Base-by-base conservation (phyloP, 2,888 invertebrate genomes). In the Tinea trinotella region DNA sequence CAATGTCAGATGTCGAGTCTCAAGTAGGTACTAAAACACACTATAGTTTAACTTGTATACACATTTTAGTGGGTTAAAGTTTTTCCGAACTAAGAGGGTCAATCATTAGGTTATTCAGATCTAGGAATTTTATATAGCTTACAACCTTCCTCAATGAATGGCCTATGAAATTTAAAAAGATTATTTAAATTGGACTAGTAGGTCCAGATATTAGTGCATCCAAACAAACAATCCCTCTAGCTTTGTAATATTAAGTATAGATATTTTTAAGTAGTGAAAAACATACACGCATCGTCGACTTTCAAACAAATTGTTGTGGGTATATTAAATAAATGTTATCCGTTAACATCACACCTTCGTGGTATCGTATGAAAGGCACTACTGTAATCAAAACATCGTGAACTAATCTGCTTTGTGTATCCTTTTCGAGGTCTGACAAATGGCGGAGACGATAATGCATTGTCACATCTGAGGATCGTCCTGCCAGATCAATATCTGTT, bases 331-430 rank as follows among this genome's bases (percentile, higher is more conserved):
- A 57, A 48, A 54, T 57, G 35, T 63, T 52, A 64, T 65, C 65
- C 61, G 60, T 62, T 58, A 59, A 64, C 62, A 63, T 66, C 63
- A 67, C 68, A 67, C 66, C 64, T 70, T 66, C 62, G 61, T 61
- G 62, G 66, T 66, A 65, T 58, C 63, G 63, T 35, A 22, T 56
- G 54, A 56, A 56, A 56, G 44, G 53, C 67, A 65, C 70, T 71
- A 66, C 63, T 69, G 71, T 66, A 74, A 78, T 77, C 75, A 81
- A 80, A 76, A 78, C 72, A 80, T 74, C 71, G 74, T 72, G 68
- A 71, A 70, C 60, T 78, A 76, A 78, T 76, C 76, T 62, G 62
- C 69, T 72, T 77, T 67, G 65, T 72, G 70, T 52, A 52, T 58
- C 52, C 58, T 63, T 58, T 56, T 59, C 57, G 61, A 48, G 52